phyloP scores from a whole-genome alignment of 2,888 invertebrate species.

The Tipula confusa region DNA sequence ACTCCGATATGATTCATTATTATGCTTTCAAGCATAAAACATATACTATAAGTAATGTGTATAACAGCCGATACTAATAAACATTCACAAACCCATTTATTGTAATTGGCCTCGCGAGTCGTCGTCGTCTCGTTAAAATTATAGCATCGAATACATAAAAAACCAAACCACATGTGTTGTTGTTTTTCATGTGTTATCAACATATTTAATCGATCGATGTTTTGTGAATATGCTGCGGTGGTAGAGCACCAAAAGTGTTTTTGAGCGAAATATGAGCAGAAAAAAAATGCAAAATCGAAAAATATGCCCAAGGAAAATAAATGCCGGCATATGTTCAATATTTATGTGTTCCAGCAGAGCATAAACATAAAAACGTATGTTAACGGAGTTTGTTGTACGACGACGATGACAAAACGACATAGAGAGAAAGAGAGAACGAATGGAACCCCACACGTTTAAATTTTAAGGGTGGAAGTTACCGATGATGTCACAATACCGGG shows the following conservation, averaged over 20 bases:
- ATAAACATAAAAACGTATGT: background rate
- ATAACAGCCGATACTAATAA: background rate
- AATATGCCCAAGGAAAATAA: background rate
- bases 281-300: background rate
- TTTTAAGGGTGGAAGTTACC: background rate
- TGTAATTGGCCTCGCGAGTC: background rate
- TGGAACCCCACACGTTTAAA: background rate
- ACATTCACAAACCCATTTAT: background rate
- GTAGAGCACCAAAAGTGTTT: background rate
- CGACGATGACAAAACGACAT: too few species aligned
- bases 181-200: background rate
- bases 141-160: background rate
- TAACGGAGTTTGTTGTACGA: background rate
- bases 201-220: slow-evolving; percentile 4
- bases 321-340: slow-evolving; percentile 25
- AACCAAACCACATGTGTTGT: background rate
- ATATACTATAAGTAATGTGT: background rate
- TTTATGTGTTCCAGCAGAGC: background rate
- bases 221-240: background rate
- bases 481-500: background rate
- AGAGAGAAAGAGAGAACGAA: too few species aligned
- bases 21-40: slow-evolving; percentile 8
- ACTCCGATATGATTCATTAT: background rate
- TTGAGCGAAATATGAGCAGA: background rate
- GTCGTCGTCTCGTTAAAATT: background rate